Conservation (phyloP, 2,113 vertebrate genomes). For the Phoxinus phoxinus region DNA sequence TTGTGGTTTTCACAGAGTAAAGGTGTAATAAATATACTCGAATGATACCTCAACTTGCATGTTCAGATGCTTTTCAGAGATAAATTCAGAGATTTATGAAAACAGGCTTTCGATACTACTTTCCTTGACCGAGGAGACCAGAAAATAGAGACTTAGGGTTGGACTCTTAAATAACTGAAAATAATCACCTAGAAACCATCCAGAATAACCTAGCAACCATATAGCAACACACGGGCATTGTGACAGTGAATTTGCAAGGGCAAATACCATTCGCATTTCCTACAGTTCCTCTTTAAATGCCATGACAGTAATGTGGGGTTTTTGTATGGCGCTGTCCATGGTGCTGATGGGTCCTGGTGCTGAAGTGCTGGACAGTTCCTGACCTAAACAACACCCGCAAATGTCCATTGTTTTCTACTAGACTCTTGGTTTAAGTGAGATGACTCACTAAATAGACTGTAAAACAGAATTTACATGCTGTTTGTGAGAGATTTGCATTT, state of each 20-base stretch:
- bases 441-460: neutral
- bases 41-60: neutral
- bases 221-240: neutral
- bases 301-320: neutral
- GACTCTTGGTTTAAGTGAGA: neutral
- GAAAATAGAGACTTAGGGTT: too few relatives aligned
- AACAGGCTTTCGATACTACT: too few relatives aligned
- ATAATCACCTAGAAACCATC: neutral
- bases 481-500: neutral
- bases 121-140: too few relatives aligned
- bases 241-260: neutral
- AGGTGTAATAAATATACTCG: neutral
- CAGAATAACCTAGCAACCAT: neutral
- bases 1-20: neutral
- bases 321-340: constrained; percentile 3
- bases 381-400: neutral
- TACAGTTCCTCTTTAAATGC: neutral
- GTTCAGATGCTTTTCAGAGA: neutral
- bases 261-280: neutral
- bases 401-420: neutral
- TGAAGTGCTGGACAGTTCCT: constrained; percentile 20
- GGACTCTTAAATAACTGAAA: neutral
- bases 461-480: neutral
- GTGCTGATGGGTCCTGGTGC: neutral
- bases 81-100: neutral